These are phyloP conservation scores for Mycalesis mineus DNA, from an alignment of 2,888 invertebrate genomes.

Conservation along the genomic window DNA sequence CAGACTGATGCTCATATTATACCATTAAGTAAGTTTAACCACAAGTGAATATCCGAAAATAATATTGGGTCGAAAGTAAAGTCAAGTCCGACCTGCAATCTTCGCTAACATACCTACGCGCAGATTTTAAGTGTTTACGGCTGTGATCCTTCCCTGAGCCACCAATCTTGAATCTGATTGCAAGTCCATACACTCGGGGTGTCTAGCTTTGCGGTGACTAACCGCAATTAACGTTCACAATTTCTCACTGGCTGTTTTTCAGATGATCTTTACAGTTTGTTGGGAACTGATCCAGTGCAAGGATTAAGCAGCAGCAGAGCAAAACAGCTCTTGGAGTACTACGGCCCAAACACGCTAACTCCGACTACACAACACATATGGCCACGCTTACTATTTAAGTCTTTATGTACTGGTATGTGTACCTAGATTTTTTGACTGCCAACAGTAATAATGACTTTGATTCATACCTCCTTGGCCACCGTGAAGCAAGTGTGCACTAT, in stretches of 20 bases:
- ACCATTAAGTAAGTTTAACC: slow-evolving; percentile 54
- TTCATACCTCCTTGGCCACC: too few relatives aligned
- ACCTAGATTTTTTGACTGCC: neutral
- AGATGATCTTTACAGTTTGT: slow-evolving; percentile 51
- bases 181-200: too few relatives aligned
- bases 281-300: slow-evolving; percentile 55
- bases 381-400: slow-evolving; percentile 78
- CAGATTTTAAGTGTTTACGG: too few relatives aligned
- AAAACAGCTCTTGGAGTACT: slow-evolving; percentile 71
- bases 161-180: too few relatives aligned
- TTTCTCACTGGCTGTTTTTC: neutral
- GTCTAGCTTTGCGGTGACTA: too few relatives aligned
- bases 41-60: neutral
- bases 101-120: too few relatives aligned
- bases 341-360: slow-evolving; percentile 85
- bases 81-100: too few relatives aligned
- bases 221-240: too few relatives aligned
- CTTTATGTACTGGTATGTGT: slow-evolving; percentile 58
- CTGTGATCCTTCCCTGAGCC: too few relatives aligned
- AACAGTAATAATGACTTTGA: neutral
- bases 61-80: too few relatives aligned
- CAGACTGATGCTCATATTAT: slow-evolving; percentile 76
- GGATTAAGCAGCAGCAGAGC: slow-evolving; percentile 82
- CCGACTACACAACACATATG: slow-evolving; percentile 86
- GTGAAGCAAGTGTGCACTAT: too few relatives aligned